Conservation (phyloP, 2,888 invertebrate species). For the Diadromus collaris region DNA sequence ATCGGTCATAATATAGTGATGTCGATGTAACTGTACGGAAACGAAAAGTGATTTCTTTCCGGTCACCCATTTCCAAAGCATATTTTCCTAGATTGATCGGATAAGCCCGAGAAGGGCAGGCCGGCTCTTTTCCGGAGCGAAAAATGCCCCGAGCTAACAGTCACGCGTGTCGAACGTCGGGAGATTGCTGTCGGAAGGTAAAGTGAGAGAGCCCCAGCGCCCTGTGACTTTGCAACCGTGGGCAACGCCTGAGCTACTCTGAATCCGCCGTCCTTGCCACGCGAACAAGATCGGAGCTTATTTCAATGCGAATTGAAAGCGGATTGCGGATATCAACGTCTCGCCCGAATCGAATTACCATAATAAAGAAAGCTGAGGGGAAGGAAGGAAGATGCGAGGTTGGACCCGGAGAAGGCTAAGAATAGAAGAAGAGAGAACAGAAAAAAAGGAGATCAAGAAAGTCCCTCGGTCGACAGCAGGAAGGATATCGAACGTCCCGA, state of each 20-base stretch:
- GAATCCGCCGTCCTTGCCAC: conserved; percentile 44
- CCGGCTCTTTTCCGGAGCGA: conserved; percentile 29
- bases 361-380: conserved; percentile 71
- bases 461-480: conserved; percentile 53
- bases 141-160: conserved; percentile 44
- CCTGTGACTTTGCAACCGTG: conserved; percentile 47
- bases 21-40: neutral
- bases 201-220: conserved; percentile 12
- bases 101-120: neutral
- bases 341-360: conserved; percentile 74
- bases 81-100: conserved; percentile 13
- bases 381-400: conserved; percentile 12
- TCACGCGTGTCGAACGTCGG: conserved; percentile 40
- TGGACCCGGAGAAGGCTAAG: conserved; percentile 16
- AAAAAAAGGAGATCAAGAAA: conserved; percentile 39
- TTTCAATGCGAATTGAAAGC: conserved; percentile 75
- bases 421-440: conserved; percentile 22
- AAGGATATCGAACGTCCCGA: conserved; percentile 57
- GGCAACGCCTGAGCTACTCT: conserved; percentile 55
- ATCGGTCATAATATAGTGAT: neutral
- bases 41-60: neutral
- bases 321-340: conserved; percentile 74
- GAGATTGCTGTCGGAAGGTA: conserved; percentile 63
- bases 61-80: neutral
- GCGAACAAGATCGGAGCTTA: conserved; percentile 67